Percentiles rank a stretch among this genome's conserved stretches.
Conservation (phyloP, 1,140 invertebrate species). For the Cherax destructor region DNA sequence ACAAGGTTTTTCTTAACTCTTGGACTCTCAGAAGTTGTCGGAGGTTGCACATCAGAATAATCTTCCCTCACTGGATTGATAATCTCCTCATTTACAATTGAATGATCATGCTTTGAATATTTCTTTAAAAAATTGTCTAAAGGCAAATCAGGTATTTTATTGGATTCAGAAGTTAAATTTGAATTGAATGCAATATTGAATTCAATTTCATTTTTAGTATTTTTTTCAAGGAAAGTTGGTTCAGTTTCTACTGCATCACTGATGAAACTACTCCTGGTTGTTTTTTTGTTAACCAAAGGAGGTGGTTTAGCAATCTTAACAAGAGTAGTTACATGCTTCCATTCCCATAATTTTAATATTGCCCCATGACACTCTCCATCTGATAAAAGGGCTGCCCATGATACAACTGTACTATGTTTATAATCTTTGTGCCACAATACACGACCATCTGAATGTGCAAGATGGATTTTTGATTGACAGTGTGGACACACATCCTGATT, state of each 20-base stretch:
- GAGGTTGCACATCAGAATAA: background rate
- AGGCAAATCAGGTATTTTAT: constrained; percentile 24
- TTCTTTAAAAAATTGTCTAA: background rate
- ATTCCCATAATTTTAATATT: constrained; percentile 50
- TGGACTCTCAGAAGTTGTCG: constrained; percentile 45
- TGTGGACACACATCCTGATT: constrained; percentile 38
- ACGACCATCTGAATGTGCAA: constrained; percentile 11
- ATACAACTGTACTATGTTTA: constrained; percentile 40
- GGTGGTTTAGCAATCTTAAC: constrained; percentile 36
- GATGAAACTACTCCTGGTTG: constrained; percentile 32
- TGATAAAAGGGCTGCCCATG: constrained; percentile 43
- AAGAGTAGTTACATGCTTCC: constrained; percentile 22
- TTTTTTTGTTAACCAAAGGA: constrained; percentile 33
- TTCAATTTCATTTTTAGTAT: constrained; percentile 19
- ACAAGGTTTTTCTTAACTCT: constrained; percentile 26
- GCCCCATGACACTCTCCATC: constrained; percentile 55
- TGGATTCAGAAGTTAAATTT: constrained; percentile 34
- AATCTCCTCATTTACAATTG: background rate
- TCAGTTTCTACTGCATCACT: constrained; percentile 56
- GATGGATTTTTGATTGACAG: constrained; percentile 39
- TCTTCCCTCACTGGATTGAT: background rate
- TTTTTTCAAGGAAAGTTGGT: constrained; percentile 34
- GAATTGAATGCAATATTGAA: constrained; percentile 8
- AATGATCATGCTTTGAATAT: constrained; percentile 4
- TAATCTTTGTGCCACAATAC: constrained; percentile 35